These are phyloP conservation scores for Theristicus caerulescens DNA, from an alignment of 2,113 vertebrate species.

Conservation along the genomic window DNA sequence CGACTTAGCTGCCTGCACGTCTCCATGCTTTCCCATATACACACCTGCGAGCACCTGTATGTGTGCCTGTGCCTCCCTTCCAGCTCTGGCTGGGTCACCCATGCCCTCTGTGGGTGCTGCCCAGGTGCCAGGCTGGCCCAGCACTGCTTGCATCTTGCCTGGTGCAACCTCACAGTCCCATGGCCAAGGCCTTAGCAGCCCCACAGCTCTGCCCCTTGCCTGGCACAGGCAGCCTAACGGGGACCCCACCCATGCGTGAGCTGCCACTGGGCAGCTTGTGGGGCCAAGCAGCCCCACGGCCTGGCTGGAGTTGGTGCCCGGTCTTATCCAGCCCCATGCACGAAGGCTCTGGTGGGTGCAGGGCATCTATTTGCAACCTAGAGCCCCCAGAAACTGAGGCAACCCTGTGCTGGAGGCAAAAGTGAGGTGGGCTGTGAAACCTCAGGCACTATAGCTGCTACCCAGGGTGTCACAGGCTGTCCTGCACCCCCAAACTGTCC, in stretches of 20 bases:
- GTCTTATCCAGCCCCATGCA: neutral
- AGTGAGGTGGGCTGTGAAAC: neutral
- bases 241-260: neutral
- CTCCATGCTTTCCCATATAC: neutral
- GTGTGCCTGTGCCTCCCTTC: neutral
- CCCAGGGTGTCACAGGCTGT: neutral
- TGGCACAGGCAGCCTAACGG: accelerated
- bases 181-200: accelerated
- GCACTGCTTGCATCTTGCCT: accelerated
- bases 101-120: neutral
- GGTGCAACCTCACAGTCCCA: neutral
- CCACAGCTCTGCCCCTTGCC: neutral
- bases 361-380: neutral
- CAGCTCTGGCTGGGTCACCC: neutral
- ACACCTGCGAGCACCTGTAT: accelerated
- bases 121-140: neutral
- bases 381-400: neutral
- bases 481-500: neutral
- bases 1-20: accelerated
- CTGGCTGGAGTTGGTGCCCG: neutral
- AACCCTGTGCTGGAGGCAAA: neutral
- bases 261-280: neutral
- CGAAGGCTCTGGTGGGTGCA: neutral
- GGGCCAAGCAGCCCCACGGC: neutral
- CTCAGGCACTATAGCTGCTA: neutral